Conservation (phyloP, 2,113 vertebrate genomes). For the Panthera leo region DNA sequence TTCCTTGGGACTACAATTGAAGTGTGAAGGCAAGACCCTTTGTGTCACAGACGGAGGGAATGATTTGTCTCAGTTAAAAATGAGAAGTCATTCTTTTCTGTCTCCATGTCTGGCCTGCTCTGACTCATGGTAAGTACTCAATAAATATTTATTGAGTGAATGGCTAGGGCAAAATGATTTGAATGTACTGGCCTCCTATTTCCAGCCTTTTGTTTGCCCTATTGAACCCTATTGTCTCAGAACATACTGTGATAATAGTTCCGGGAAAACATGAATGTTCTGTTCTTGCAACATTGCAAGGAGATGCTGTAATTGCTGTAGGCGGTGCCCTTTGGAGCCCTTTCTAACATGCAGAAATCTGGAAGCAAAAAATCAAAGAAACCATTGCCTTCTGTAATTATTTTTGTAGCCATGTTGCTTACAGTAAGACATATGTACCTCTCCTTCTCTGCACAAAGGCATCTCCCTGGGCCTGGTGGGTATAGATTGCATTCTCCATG, state of each 20-base stretch:
- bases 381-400: slow-evolving; percentile 36
- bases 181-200: slow-evolving; percentile 13
- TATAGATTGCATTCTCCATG: not conserved
- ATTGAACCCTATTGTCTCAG: slow-evolving; percentile 63
- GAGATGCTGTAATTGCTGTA: slow-evolving; percentile 50
- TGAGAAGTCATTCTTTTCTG: not conserved
- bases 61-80: slow-evolving; percentile 8
- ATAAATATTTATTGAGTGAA: slow-evolving; percentile 29
- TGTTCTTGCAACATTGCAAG: not conserved
- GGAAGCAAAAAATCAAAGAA: slow-evolving; percentile 58
- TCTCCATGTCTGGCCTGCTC: not conserved
- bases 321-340: slow-evolving; percentile 24
- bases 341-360: not conserved
- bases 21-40: not conserved
- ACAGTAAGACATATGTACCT: not conserved
- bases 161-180: slow-evolving; percentile 3
- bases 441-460: not conserved
- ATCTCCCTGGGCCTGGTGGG: not conserved
- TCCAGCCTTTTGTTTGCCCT: slow-evolving; percentile 58
- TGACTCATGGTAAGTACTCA: not conserved
- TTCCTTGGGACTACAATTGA: not conserved
- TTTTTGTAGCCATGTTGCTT: slow-evolving; percentile 19
- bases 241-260: slow-evolving; percentile 67
- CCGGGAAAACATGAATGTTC: slow-evolving; percentile 53
- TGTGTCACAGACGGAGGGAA: not conserved